Evolutionary conservation across 1,140 invertebrate species (phyloP).

Genomic region (Helicoverpa armigera): DNA sequence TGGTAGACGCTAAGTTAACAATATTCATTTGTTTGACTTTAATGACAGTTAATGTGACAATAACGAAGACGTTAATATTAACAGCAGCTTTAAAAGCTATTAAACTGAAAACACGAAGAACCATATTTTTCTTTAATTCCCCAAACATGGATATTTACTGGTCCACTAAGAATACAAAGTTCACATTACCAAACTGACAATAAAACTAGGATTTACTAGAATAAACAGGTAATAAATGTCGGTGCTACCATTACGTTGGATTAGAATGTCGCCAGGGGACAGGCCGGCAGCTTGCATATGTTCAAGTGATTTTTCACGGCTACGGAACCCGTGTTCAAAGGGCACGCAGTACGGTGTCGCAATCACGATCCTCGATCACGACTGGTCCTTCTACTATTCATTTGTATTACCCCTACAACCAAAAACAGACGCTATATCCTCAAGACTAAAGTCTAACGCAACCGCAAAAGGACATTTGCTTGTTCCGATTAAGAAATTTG

Average conservation of each 20-base stretch:
- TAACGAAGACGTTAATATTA: no score
- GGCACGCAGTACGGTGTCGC: slow-evolving; percentile 83
- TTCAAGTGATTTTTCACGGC: slow-evolving; percentile 85
- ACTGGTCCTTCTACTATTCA: slow-evolving; percentile 79
- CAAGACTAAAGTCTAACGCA: slow-evolving; percentile 58
- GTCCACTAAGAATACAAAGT: slow-evolving; percentile 1
- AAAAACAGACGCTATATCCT: slow-evolving; percentile 62
- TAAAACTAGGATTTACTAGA: slow-evolving; percentile 35
- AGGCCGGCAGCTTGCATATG: slow-evolving; percentile 80
- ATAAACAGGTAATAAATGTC: slow-evolving; percentile 42
- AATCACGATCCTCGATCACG: slow-evolving; percentile 85
- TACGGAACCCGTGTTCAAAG: slow-evolving; percentile 83
- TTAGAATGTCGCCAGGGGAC: slow-evolving; percentile 74
- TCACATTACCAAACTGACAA: slow-evolving; percentile 18
- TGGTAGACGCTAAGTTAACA: no score
- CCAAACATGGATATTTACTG: slow-evolving; percentile 30
- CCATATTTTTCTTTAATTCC: slow-evolving; percentile 25
- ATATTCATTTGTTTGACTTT: no score
- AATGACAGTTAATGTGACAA: no score
- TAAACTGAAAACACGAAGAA: not conserved
- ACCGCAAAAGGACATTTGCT: slow-evolving; percentile 58
- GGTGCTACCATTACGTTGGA: slow-evolving; percentile 65
- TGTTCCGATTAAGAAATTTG: slow-evolving; percentile 55
- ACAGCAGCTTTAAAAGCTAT: slow-evolving; percentile 4
- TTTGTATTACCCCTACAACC: slow-evolving; percentile 60